These are phyloP conservation scores for Latheticus oryzae DNA, from an alignment of 2,888 invertebrate genomes.

Conservation along the genomic window DNA sequence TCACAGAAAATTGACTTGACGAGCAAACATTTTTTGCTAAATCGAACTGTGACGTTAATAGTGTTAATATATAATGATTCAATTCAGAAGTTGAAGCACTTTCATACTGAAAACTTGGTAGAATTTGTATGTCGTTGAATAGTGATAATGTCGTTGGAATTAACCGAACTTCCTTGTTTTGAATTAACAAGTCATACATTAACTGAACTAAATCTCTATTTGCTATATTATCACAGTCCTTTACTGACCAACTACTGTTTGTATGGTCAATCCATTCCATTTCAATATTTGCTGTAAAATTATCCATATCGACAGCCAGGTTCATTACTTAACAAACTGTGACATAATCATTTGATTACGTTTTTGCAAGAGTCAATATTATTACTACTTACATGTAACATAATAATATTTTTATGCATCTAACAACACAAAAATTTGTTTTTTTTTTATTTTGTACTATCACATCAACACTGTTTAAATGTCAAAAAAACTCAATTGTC, in stretches of 20 bases:
- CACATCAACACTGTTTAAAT: constrained; percentile 14
- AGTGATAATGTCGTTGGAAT: constrained; percentile 57
- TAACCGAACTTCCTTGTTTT: constrained; percentile 68
- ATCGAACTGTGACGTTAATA: constrained; percentile 68
- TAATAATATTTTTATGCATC: too few relatives aligned
- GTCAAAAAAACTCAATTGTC: constrained; percentile 2
- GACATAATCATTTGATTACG: too few relatives aligned
- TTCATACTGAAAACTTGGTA: constrained; percentile 70
- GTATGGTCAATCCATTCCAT: constrained; percentile 70
- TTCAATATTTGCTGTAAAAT: constrained; percentile 53
- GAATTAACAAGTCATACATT: constrained; percentile 69
- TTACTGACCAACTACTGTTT: constrained; percentile 71
- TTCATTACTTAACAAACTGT: too few relatives aligned
- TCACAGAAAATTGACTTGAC: constrained; percentile 70
- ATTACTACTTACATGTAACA: too few relatives aligned
- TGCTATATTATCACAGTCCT: constrained; percentile 69
- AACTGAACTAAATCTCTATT: constrained; percentile 67
- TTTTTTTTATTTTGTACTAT: constrained; percentile 8
- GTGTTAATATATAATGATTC: constrained; percentile 67
- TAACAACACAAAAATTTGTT: constrained; percentile 22
- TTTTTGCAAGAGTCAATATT: constrained; percentile 1
- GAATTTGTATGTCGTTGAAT: constrained; percentile 61
- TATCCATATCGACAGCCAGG: too few relatives aligned
- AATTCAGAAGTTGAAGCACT: constrained; percentile 66
- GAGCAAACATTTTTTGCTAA: constrained; percentile 69